Percentiles rank a stretch among this genome's conserved stretches.
These are phyloP conservation scores for Drosophila nigromelanica DNA, from an alignment of 1,140 invertebrate genomes.

Conservation along the genomic window DNA sequence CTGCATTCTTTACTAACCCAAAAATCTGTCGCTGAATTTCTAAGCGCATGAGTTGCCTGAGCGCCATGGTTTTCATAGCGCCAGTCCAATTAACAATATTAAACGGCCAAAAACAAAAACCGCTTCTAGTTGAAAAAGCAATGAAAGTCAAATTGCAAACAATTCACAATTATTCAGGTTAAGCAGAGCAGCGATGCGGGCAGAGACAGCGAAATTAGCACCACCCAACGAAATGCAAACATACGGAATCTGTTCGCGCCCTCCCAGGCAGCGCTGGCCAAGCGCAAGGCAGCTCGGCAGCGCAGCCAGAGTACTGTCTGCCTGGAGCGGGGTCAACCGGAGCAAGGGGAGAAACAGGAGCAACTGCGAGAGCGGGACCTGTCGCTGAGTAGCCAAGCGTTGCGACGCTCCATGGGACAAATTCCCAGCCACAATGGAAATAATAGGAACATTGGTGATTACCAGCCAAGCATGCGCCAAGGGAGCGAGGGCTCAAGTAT, in stretches of 20 bases:
- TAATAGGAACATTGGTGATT: conserved; percentile 43
- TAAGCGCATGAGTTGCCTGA: conserved; percentile 44
- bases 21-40: conserved; percentile 26
- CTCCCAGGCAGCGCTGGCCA: conserved; percentile 48
- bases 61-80: conserved; percentile 34
- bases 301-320: conserved; percentile 69
- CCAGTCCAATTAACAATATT: conserved; percentile 46
- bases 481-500: conserved; percentile 34
- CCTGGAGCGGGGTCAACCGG: conserved; percentile 46
- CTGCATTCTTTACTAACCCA: conserved; percentile 63
- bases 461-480: conserved; percentile 11
- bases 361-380: conserved; percentile 14
- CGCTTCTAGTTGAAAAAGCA: conserved; percentile 24
- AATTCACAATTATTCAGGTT: conserved; percentile 69
- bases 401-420: conserved; percentile 42
- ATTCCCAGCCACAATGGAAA: conserved; percentile 46
- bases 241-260: conserved; percentile 76
- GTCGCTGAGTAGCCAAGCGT: conserved; percentile 21
- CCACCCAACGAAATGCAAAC: conserved; percentile 68
- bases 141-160: conserved; percentile 44
- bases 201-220: conserved; percentile 54
- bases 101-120: conserved; percentile 33
- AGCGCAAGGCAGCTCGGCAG: conserved; percentile 58
- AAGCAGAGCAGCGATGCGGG: conserved; percentile 51
- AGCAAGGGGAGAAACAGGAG: conserved; percentile 17